Conservation (phyloP, 2,797 vertebrate genomes). For the Gymnothorax javanicus region DNA sequence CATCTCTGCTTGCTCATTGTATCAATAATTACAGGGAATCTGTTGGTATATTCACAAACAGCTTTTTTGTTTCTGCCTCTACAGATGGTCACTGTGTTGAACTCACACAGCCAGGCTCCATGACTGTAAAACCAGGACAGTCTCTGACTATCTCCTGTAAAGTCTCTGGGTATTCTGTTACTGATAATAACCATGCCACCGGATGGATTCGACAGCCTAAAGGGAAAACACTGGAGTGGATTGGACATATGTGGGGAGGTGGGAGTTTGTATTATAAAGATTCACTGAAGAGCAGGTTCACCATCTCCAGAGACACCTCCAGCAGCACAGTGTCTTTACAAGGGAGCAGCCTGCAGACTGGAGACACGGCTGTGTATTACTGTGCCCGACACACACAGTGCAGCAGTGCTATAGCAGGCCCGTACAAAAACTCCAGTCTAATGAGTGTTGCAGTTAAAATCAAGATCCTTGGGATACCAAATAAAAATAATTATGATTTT, state of each 20-base stretch:
- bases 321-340: no score
- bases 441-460: no score
- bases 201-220: conserved; percentile 33
- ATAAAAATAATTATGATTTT: no score
- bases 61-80: background rate
- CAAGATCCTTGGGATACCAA: no score
- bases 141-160: conserved; percentile 3
- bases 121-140: background rate
- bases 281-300: conserved; percentile 35
- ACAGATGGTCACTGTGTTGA: conserved; percentile 5
- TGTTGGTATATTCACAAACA: no score
- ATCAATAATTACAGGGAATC: no score
- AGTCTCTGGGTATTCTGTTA: conserved; percentile 40
- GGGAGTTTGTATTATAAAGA: background rate
- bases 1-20: no score
- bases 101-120: background rate
- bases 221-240: conserved; percentile 41
- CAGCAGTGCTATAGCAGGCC: no score
- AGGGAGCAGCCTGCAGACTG: no score
- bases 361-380: no score
- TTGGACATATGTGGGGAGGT: background rate
- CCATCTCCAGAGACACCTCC: background rate
- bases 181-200: conserved; percentile 1
- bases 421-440: no score
- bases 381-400: no score